Evolutionary conservation across 2,888 invertebrate genomes (phyloP), one percentile per base, ranked within the genome.

Genomic region (Drosophila peninsularis): DNA sequence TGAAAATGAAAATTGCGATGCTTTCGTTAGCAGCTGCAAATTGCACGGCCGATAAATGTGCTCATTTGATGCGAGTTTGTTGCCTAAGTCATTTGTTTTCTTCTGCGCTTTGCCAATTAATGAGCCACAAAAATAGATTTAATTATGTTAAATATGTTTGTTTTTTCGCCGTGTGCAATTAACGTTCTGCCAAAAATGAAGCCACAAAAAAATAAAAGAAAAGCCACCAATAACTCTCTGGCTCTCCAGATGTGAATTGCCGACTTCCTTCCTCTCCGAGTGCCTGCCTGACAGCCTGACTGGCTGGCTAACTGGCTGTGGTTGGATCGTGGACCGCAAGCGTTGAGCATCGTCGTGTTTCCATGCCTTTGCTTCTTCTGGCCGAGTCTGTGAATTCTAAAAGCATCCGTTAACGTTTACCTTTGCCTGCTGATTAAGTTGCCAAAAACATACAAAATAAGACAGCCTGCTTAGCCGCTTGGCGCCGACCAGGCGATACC

Each of bases 321-420:
- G 55, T 62, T 52, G 75, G 71, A 55, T 71, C 62, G 71, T 73
- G 69, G 78, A 68, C 65, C 61, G 65, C 64, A 61, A 62, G 62
- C 60, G 61, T 67, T 72, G 41, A 41, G 50, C 56, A 61, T 62
- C 68, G 53, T 62, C 68, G 45, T 61, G 66, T 67, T 62, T 66
- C 60, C 57, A 53, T 71, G 75, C 73, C 44, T 44, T 44, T 32
- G 47, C 44, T 60, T 19, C 30, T 57, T 19, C 50, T 45, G 27
- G 58, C 74, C 14, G 55, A 34, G 53, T 64, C 75, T 80, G 84
- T 72, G 82, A 79, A 82, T 88, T 83, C 77, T 75, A 82, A 86
- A 88, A 88, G 83, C 83, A 82, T 85, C 88, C 86, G 83, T 80
- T 65, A 76, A 60, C 67, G 65, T 74, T 88, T 78, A 49, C 75